Base-by-base conservation (phyloP, 2,113 vertebrate species). In the Mola mola region DNA sequence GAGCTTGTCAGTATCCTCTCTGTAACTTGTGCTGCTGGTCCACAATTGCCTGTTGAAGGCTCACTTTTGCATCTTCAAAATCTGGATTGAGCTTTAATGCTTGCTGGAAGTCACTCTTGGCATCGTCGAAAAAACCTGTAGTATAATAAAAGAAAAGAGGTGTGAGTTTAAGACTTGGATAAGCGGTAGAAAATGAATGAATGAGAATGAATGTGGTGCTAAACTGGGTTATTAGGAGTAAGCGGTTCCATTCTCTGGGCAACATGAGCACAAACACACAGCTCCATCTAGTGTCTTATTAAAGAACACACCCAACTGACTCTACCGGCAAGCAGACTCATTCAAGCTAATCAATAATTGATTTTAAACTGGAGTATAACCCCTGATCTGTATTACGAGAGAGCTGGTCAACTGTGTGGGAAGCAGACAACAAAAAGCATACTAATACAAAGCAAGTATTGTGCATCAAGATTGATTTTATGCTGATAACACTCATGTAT, bases 61-160 rank as follows among this genome's bases (percentile, higher is more conserved):
- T 95, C 78, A 94, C 31, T 68, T 88, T 88, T 75, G 96, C 96
- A 82, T 99, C 96, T 91, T 95, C 91, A 88, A 98, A 99, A 44
- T 88, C 78, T 17, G 93, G 92, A 69, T 96, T 97, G 81, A 97
- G 85, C 19, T 93, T 89, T 78, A 99, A 84, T 1, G 85, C 94
- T 72, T 91, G 95, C 75, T 89, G 92, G 89, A 98, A 98, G 89
- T 98, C 96, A 36, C 84, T 85, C 58, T 95, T 83, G 21, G 97
- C 96, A 2, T 96, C 90, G 9, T 98, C 92, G 65, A 94, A 98
- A 84, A 93, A 94, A 37, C 96, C 97, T 98, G 84, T 29, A 21
- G 49, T 20, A 62, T 25, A 26, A 67, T 29, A 46, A 29, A 36
- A 65, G 24, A 25, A 29, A 20, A 44, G 4, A 15, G 16, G 15